Percentiles rank a stretch among this genome's conserved stretches.
These are phyloP conservation scores for Sarcophaga peregrina DNA, from an alignment of 1,140 invertebrate genomes.

Conservation along the genomic window DNA sequence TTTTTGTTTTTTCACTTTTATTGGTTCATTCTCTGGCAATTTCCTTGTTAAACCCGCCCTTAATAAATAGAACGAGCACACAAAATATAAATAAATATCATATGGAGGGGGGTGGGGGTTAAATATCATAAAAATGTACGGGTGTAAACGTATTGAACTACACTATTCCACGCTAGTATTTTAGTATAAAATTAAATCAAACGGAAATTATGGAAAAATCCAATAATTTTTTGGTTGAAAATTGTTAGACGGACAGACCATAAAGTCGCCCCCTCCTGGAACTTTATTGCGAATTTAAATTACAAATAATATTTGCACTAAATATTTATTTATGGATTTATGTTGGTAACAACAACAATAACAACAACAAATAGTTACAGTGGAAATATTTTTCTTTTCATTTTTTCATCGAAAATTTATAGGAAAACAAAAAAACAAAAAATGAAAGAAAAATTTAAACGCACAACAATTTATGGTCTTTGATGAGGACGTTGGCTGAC, in stretches of 20 bases:
- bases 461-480: neutral
- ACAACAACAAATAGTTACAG: neutral
- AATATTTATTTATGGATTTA: neutral
- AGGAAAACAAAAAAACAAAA: neutral
- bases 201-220: conserved; percentile 2
- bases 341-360: neutral
- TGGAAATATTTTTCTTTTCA: too few relatives aligned
- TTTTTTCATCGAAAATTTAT: neutral
- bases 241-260: neutral
- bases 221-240: neutral
- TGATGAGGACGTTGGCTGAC: neutral
- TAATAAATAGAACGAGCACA: neutral
- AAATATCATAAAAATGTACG: too few relatives aligned
- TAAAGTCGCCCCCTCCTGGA: too few relatives aligned
- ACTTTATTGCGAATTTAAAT: neutral
- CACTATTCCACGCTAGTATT: neutral
- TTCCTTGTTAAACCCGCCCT: conserved; percentile 12
- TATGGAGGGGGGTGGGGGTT: too few relatives aligned
- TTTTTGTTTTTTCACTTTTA: too few relatives aligned
- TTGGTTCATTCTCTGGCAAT: neutral
- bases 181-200: neutral
- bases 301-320: conserved; percentile 6
- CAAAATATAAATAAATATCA: too few relatives aligned
- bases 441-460: neutral
- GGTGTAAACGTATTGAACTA: too few relatives aligned